Base-by-base conservation (phyloP, 2,888 invertebrate genomes). In the Epistrophe eligans region DNA sequence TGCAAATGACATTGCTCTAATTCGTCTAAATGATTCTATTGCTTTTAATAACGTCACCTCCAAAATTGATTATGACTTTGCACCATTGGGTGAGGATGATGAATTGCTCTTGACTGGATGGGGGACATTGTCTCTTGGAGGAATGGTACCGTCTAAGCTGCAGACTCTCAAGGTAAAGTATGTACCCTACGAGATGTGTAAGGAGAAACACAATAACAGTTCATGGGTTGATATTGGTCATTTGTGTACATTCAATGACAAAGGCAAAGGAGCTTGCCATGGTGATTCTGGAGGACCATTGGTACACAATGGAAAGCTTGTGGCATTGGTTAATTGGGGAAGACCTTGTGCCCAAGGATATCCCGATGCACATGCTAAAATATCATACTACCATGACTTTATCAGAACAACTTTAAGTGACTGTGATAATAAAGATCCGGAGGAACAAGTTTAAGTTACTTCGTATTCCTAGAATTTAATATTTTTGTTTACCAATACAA, bases 1-100 rank as follows among this genome's bases (percentile, higher is more conserved):
- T 71, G 90, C 92, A 45, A 95, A 96, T 90, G 96, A 97, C 89
- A 96, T 97, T 67, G 96, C 96, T 0, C 91, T 97, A 11, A 89
- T 97, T 17, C 94, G 94, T 89, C 93, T 96, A 24, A 93, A 94
- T 10, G 91, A 93, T 0, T 94, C 94, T 43, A 94, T 96, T 0
- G 91, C 91, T 9, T 94, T 95, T 77, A 92, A 94, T 57, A 93
- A 94, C 7, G 90, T 90, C 0, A 95, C 95, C 0, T 93, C 94
- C 64, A 93, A 94, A 0, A 92, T 96, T 1, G 94, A 94, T 70
- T 91, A 95, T 70, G 90, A 89, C 15, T 89, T 90, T 52, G 89
- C 88, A 32, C 89, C 91, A 0, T 60, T 92, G 32, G 88, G 88
- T 43, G 93, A 94, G 9, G 93, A 93, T 0, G 95, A 95, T 58